phyloP scores from a whole-genome alignment of 2,888 invertebrate species.

The Zaprionus bogoriensis region DNA sequence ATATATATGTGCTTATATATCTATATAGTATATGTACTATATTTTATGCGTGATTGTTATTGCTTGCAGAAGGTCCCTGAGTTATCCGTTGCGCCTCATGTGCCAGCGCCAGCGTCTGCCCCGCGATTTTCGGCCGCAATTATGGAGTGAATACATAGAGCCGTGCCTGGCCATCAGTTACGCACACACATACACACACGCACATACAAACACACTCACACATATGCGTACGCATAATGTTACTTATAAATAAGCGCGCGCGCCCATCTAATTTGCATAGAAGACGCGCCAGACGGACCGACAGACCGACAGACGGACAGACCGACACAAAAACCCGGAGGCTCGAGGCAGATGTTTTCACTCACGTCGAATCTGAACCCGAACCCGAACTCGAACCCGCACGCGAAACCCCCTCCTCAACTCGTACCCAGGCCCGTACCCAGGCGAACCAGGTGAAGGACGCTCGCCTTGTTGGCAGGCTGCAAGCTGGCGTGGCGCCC shows the following conservation, averaged over 20 bases:
- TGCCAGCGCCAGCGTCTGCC: conserved; percentile 46
- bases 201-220: background rate
- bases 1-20: background rate
- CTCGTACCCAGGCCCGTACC: background rate
- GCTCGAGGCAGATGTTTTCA: conserved; percentile 69
- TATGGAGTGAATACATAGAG: conserved; percentile 35
- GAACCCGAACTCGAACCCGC: conserved; percentile 15
- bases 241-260: conserved; percentile 67
- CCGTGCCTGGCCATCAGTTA: conserved; percentile 36
- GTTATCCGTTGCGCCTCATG: conserved; percentile 73
- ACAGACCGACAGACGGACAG: conserved; percentile 14
- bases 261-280: conserved; percentile 77
- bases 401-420: conserved; percentile 2
- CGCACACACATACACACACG: conserved; percentile 12
- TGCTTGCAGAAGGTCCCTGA: conserved; percentile 69
- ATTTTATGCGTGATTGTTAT: conserved; percentile 75
- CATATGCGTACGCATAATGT: conserved; percentile 64
- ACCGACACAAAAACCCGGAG: conserved; percentile 28
- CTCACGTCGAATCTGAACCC: conserved; percentile 45
- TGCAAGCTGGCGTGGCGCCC: conserved; percentile 13
- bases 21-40: conserved; percentile 14
- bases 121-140: conserved; percentile 65
- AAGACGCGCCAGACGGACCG: conserved; percentile 28
- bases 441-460: conserved; percentile 36
- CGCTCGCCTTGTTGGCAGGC: background rate